Base-by-base conservation (phyloP, 1,140 invertebrate species). In the Drepana arcuata region DNA sequence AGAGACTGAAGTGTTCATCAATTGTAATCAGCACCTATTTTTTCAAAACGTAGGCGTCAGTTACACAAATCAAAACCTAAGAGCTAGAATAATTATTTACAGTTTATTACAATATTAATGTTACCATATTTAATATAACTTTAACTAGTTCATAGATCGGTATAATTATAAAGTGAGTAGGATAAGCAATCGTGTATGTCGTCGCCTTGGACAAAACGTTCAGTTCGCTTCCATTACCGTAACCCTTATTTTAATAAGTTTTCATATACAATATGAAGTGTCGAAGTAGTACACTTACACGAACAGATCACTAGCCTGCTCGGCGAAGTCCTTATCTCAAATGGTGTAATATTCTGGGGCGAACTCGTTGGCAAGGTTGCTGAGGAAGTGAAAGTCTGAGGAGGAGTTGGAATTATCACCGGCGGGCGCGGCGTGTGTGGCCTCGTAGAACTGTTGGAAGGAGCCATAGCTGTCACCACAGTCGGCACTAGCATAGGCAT, bases 261-360 rank as follows among this genome's bases (percentile, higher is more conserved):
- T 49, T 42, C 43, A 51, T 55, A 48, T 34, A 44, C 32, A 42
- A 28, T 42, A 52, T n/a, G n/a, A n/a, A n/a, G n/a, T n/a, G n/a
- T n/a, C n/a, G n/a, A n/a, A n/a, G n/a, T n/a, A n/a, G n/a, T n/a
- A n/a, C n/a, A n/a, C 34, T 72, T 72, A 84, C 49, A 79, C 77
- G 66, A 84, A 84, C 45, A 84, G 69, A 77, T 82, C 65, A 51
- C 63, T 70, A 56, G 78, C 66, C 67, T 80, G 73, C 49, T 82
- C 74, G 68, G 64, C 66, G 60, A 80, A 74, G 50, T 80, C 78
- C 75, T 80, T 82, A 62, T 82, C 78, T 82, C 89, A 91, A 81
- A 94, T 91, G 77, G 93, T 92, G 82, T 95, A 95, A 70, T 96
- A 96, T 71, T 96, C 94, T 0, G 93, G 94, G 1, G 92, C 93